Conservation (phyloP, 2,797 vertebrate species). For the Ctenopoma kingsleyae region DNA sequence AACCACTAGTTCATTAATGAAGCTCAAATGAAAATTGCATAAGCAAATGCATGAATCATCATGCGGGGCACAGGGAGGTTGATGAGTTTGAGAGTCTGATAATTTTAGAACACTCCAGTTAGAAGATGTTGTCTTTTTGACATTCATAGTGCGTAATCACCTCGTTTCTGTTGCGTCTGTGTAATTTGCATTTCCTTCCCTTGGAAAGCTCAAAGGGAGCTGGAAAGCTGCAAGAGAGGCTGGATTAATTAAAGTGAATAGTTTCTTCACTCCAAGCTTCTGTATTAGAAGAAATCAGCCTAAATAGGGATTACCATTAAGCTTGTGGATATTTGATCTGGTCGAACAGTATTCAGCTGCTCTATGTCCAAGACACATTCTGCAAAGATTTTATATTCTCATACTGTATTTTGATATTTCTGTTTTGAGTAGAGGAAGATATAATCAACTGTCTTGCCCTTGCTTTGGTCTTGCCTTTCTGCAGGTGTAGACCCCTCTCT, state of each 20-base stretch:
- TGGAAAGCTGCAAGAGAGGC: slow-evolving; percentile 36
- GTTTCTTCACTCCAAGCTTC: slow-evolving; percentile 52
- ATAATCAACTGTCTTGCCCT: neutral
- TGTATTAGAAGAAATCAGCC: slow-evolving; percentile 51
- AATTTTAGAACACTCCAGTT: slow-evolving; percentile 47
- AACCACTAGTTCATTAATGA: slow-evolving; percentile 48
- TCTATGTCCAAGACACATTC: slow-evolving; percentile 18
- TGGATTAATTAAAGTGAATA: slow-evolving; percentile 66
- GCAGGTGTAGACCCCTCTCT: slow-evolving; percentile 93
- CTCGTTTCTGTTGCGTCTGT: slow-evolving; percentile 41
- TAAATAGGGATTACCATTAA: slow-evolving; percentile 62
- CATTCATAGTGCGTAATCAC: slow-evolving; percentile 59
- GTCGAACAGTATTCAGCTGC: slow-evolving; percentile 22
- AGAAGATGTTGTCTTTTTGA: slow-evolving; percentile 54
- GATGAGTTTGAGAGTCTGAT: slow-evolving; percentile 46
- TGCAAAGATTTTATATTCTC: slow-evolving; percentile 6
- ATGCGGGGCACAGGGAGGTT: slow-evolving; percentile 13
- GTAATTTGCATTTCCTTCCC: slow-evolving; percentile 58
- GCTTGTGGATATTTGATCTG: slow-evolving; percentile 52
- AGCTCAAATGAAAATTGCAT: slow-evolving; percentile 51
- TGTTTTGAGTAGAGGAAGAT: slow-evolving; percentile 1
- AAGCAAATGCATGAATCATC: slow-evolving; percentile 46
- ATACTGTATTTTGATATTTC: slow-evolving; percentile 16
- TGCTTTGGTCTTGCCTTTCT: slow-evolving; percentile 35
- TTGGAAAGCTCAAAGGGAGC: slow-evolving; percentile 45